A percentile compares a stretch with the other conserved stretches of the same genome.
These are phyloP conservation scores for Eulemur mongoz DNA, from an alignment of 2,797 vertebrate species.

Conservation along the genomic window DNA sequence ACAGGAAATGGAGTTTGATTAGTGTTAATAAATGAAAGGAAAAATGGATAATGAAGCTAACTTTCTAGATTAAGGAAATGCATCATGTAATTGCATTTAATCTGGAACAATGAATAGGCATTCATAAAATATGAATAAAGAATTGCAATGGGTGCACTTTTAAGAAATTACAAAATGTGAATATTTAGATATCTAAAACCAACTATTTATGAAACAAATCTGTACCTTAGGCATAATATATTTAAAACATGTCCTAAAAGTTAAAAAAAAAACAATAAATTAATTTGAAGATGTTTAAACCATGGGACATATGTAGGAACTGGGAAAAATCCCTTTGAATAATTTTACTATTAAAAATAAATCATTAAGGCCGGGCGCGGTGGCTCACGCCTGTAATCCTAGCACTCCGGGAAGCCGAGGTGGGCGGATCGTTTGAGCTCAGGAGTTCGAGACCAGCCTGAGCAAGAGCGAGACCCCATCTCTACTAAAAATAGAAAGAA, in stretches of 20 bases:
- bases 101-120: constrained; percentile 21
- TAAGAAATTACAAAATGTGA: constrained; percentile 41
- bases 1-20: background rate
- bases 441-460: no score
- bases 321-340: background rate
- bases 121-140: constrained; percentile 31
- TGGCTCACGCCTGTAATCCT: no score
- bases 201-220: constrained; percentile 1
- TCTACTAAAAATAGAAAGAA: no score
- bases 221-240: background rate
- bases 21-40: constrained; percentile 34
- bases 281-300: background rate
- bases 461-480: no score
- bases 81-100: background rate
- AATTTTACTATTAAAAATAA: constrained; percentile 1
- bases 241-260: background rate
- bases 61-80: constrained; percentile 20
- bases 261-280: background rate
- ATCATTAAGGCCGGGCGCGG: background rate
- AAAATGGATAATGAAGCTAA: constrained; percentile 28
- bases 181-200: constrained; percentile 1
- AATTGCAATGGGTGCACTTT: background rate
- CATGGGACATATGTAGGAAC: background rate
- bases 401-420: no score
- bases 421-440: no score